phyloP scores from a whole-genome alignment of 2,797 vertebrate species.

The Crocodylus rhombifer region DNA sequence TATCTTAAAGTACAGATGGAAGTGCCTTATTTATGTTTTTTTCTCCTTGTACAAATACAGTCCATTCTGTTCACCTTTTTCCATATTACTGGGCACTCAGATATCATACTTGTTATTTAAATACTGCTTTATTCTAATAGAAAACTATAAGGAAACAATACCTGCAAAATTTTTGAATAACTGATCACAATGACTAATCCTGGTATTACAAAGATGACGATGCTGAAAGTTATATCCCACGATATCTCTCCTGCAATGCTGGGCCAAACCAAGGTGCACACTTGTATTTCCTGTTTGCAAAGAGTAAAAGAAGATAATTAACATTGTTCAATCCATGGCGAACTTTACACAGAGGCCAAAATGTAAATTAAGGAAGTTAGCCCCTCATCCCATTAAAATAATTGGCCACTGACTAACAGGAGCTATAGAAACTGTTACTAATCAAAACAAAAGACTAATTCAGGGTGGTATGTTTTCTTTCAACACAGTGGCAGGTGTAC shows the following conservation, averaged over 20 bases:
- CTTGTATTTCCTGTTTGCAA: slow-evolving; percentile 76
- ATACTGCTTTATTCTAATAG: neutral
- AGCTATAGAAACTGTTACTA: neutral
- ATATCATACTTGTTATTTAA: neutral
- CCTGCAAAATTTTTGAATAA: slow-evolving; percentile 89
- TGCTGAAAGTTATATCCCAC: slow-evolving; percentile 81
- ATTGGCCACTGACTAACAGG: neutral
- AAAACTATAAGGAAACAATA: slow-evolving; percentile 59
- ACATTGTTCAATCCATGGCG: neutral
- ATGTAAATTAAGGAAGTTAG: neutral
- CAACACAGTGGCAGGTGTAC: neutral
- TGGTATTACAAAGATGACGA: slow-evolving; percentile 83
- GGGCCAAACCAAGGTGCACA: slow-evolving; percentile 88
- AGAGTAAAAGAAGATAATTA: slow-evolving; percentile 37
- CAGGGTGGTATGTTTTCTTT: neutral
- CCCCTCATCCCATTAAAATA: rapidly evolving
- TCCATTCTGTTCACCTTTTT: neutral
- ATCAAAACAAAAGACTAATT: neutral
- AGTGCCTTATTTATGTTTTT: neutral
- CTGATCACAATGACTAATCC: slow-evolving; percentile 85
- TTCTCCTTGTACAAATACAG: neutral
- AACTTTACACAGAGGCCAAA: neutral
- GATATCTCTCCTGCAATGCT: slow-evolving; percentile 77
- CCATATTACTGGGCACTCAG: neutral
- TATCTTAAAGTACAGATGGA: neutral